Conservation (phyloP, 1,140 invertebrate species). For the Trichogramma pretiosum region DNA sequence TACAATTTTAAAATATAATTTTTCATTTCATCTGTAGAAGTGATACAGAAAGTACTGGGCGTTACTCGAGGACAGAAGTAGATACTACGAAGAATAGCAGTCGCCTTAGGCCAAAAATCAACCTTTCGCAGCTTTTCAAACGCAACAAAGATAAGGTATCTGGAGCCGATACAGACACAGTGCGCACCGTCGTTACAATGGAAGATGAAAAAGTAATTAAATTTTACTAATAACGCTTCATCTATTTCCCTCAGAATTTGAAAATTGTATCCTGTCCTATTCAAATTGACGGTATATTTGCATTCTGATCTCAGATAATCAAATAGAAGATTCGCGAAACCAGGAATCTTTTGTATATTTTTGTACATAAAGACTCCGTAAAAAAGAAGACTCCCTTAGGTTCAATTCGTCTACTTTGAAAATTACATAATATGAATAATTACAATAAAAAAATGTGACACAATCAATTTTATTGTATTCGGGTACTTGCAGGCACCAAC, state of each 20-base stretch:
- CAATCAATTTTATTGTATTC: neutral
- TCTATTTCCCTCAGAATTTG: too few relatives aligned
- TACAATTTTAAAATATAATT: too few relatives aligned
- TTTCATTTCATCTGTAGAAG: constrained; percentile 31
- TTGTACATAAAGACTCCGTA: too few relatives aligned
- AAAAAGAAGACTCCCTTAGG: too few relatives aligned
- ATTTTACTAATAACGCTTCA: too few relatives aligned
- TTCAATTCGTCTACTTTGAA: too few relatives aligned
- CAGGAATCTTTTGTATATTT: too few relatives aligned
- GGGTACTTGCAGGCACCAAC: constrained; percentile 12
- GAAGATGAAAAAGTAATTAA: constrained; percentile 42
- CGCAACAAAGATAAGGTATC: constrained; percentile 44
- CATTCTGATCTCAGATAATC: too few relatives aligned
- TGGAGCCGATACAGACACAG: constrained; percentile 40
- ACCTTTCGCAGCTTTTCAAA: constrained; percentile 34
- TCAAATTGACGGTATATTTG: too few relatives aligned
- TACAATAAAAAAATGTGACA: neutral
- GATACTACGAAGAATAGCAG: constrained; percentile 29
- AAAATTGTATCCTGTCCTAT: too few relatives aligned
- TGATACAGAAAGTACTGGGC: constrained; percentile 44
- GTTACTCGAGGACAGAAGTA: constrained; percentile 40
- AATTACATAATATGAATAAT: neutral
- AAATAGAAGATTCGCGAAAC: too few relatives aligned
- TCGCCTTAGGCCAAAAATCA: constrained; percentile 32
- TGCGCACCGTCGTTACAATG: constrained; percentile 40